phyloP scores from a whole-genome alignment of 2,888 invertebrate species.

The Diloba caeruleocephala region DNA sequence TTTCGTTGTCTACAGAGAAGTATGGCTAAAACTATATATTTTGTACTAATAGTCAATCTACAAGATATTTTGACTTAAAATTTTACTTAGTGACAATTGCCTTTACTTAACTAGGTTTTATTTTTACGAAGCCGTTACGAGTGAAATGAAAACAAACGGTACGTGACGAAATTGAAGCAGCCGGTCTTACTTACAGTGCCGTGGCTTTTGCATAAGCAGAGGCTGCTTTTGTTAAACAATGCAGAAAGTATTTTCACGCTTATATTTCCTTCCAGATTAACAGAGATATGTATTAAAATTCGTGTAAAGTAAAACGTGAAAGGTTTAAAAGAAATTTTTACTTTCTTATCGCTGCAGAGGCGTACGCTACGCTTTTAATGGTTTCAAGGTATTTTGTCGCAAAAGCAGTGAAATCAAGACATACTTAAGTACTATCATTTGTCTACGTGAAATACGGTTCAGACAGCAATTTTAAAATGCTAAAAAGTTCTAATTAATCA shows the following conservation, averaged over 20 bases:
- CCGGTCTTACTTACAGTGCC: conserved; percentile 46
- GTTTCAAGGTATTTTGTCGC: not conserved
- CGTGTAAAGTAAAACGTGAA: not conserved
- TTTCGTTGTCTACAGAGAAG: conserved; percentile 8
- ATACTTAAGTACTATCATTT: no score
- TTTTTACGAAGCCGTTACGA: conserved; percentile 54
- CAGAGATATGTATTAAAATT: not conserved
- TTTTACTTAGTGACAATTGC: conserved; percentile 50
- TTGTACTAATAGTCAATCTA: conserved; percentile 20
- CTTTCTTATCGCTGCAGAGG: no score
- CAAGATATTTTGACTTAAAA: conserved; percentile 44
- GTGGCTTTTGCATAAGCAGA: conserved; percentile 47
- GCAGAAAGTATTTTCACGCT: conserved; percentile 43
- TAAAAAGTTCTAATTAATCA: no score
- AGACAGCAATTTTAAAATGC: no score
- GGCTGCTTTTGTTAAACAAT: conserved; percentile 37
- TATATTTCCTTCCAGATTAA: conserved; percentile 32
- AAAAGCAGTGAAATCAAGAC: no score
- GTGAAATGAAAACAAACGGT: conserved; percentile 56
- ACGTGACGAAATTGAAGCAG: conserved; percentile 57
- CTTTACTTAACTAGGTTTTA: conserved; percentile 42
- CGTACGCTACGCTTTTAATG: no score
- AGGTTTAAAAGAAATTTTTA: not conserved
- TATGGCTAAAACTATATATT: conserved; percentile 8
- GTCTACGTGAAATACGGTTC: no score